These are phyloP conservation scores for Zaprionus davidi DNA, from an alignment of 1,140 invertebrate genomes.

Conservation along the genomic window DNA sequence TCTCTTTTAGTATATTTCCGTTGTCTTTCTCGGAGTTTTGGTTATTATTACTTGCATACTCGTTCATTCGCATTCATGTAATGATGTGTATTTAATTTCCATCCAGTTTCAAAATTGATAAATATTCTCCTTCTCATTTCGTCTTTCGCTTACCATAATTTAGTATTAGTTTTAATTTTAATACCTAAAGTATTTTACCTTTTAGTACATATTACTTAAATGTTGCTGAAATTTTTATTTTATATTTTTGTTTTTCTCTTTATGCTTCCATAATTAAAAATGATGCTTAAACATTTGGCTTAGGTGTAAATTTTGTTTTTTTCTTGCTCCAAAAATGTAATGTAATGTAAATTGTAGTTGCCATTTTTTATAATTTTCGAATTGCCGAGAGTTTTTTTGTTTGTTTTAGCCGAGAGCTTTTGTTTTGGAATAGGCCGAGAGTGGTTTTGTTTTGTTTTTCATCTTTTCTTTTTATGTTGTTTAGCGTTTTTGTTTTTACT, in stretches of 20 bases:
- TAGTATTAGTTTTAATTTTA: conserved; percentile 67
- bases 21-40: conserved; percentile 41
- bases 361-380: conserved; percentile 46
- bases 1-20: conserved; percentile 61
- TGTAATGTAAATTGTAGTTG: conserved; percentile 71
- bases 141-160: conserved; percentile 46
- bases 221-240: conserved; percentile 39
- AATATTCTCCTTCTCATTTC: conserved; percentile 33
- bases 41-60: conserved; percentile 10
- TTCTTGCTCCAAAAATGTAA: conserved; percentile 75
- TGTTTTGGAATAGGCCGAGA: conserved; percentile 64
- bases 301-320: conserved; percentile 68
- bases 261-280: conserved; percentile 57
- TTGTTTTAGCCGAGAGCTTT: conserved; percentile 63
- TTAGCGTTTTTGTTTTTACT: conserved; percentile 21
- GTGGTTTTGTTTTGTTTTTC: conserved; percentile 21
- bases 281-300: conserved; percentile 80
- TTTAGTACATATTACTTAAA: conserved; percentile 48
- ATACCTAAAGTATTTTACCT: conserved; percentile 71
- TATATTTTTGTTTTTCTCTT: conserved; percentile 42
- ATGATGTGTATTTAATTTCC: conserved; percentile 41
- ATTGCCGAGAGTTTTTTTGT: conserved; percentile 51
- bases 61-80: conserved; percentile 18
- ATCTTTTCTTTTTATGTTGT: conserved; percentile 4
- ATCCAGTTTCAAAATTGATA: conserved; percentile 51